Evolutionary conservation across 2,113 vertebrate genomes (phyloP).

Genomic region (Seriola quinqueradiata): DNA sequence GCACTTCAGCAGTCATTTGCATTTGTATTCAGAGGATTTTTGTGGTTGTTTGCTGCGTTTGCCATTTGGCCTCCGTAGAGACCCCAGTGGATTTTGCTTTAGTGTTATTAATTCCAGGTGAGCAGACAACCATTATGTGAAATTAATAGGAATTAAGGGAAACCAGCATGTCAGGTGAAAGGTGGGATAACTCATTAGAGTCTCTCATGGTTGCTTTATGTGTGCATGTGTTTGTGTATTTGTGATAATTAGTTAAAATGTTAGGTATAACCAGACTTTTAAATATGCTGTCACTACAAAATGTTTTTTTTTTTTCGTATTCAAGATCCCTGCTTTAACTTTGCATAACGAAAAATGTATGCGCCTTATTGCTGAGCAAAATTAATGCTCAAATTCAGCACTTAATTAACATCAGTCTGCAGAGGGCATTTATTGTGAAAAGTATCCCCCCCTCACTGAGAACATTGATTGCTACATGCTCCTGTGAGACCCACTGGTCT

Average conservation of each 20-base stretch:
- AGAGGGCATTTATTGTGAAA: conserved; percentile 75
- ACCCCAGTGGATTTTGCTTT: conserved; percentile 66
- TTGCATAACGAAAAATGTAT: conserved; percentile 27
- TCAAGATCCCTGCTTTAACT: conserved; percentile 36
- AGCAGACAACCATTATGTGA: conserved; percentile 81
- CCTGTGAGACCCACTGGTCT: conserved; percentile 75
- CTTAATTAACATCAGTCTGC: conserved; percentile 77
- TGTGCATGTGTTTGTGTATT: conserved; percentile 15
- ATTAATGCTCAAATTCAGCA: conserved; percentile 74
- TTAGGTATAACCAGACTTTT: conserved; percentile 31
- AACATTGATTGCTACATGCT: conserved; percentile 77
- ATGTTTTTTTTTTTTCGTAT: background rate
- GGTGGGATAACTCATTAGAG: conserved; percentile 68
- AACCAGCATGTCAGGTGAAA: conserved; percentile 75
- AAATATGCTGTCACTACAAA: conserved; percentile 5
- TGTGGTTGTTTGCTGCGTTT: conserved; percentile 74
- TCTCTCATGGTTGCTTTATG: conserved; percentile 42
- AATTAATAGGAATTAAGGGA: conserved; percentile 81
- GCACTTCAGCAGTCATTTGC: conserved; percentile 74
- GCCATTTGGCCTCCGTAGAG: conserved; percentile 76
- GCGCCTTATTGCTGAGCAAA: conserved; percentile 57
- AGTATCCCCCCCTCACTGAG: conserved; percentile 60
- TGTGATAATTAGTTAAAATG: conserved; percentile 14
- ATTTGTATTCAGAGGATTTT: conserved; percentile 66
- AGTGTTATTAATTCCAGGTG: conserved; percentile 82